Percentiles rank a stretch among this genome's conserved stretches.
These are phyloP conservation scores for Drosophila triauraria DNA, from an alignment of 1,140 invertebrate species.

Conservation along the genomic window DNA sequence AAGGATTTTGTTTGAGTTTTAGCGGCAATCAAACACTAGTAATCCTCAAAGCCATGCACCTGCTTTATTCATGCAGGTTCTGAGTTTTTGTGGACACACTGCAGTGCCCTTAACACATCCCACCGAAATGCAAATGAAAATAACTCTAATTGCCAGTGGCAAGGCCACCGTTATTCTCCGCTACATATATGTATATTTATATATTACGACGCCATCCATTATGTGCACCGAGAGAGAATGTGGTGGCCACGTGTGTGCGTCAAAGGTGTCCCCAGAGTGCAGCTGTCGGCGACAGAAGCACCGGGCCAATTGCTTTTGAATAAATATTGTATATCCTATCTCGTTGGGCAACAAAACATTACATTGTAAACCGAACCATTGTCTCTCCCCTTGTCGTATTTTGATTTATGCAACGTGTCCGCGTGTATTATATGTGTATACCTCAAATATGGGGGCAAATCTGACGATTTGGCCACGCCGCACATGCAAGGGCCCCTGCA, in stretches of 20 bases:
- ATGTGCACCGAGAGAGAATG: conserved; percentile 6
- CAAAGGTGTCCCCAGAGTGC: conserved; percentile 57
- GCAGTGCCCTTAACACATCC: conserved; percentile 40
- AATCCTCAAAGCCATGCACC: neutral
- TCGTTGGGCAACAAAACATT: conserved; percentile 34
- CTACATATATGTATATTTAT: conserved; percentile 7
- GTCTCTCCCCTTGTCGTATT: conserved; percentile 24
- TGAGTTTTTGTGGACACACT: neutral
- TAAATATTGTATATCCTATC: conserved; percentile 57
- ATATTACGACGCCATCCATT: neutral
- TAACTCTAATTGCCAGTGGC: conserved; percentile 73
- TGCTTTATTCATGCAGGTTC: conserved; percentile 6
- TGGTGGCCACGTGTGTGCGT: conserved; percentile 59
- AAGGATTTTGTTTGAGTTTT: no score
- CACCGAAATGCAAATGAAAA: conserved; percentile 57
- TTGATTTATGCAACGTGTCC: conserved; percentile 67
- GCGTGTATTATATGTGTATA: conserved; percentile 44
- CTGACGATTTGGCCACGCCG: conserved; percentile 48
- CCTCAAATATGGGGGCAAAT: conserved; percentile 37
- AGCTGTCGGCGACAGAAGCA: conserved; percentile 65
- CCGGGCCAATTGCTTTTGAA: conserved; percentile 63
- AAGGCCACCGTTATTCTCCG: conserved; percentile 57
- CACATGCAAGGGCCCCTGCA: conserved; percentile 54
- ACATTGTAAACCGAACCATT: conserved; percentile 50
- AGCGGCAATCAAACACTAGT: neutral